Conservation (phyloP, 2,888 invertebrate species). For the Atherix ibis region DNA sequence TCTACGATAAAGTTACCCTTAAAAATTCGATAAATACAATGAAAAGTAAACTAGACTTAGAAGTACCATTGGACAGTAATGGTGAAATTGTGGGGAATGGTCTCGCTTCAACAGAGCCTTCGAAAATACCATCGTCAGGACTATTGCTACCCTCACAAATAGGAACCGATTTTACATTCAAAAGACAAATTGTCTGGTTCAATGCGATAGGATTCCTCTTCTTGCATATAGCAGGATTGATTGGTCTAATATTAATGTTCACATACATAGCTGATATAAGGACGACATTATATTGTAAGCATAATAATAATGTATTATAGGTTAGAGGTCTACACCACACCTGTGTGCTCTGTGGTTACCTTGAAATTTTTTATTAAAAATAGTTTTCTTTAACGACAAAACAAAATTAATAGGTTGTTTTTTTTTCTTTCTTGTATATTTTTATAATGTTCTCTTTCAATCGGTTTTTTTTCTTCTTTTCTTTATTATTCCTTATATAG, state of each 20-base stretch:
- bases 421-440: constrained; percentile 9
- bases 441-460: constrained; percentile 5
- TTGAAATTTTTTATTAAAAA: no score
- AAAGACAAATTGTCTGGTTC: constrained; percentile 42
- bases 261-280: constrained; percentile 18
- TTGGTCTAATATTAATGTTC: constrained; percentile 10
- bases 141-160: constrained; percentile 27
- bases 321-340: no score
- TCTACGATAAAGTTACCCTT: background rate
- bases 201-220: constrained; percentile 43
- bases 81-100: constrained; percentile 10
- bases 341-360: no score
- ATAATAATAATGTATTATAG: no score
- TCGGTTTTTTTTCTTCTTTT: constrained; percentile 8
- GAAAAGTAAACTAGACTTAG: no score
- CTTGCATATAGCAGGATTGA: constrained; percentile 35
- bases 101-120: constrained; percentile 8
- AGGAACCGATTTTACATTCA: constrained; percentile 35
- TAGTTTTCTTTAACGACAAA: no score
- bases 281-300: constrained; percentile 32
- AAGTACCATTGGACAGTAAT: no score
- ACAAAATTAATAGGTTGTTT: no score
- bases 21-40: background rate
- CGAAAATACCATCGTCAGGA: constrained; percentile 8
- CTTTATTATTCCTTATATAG: constrained; percentile 15